These are phyloP conservation scores for Subacronicta megacephala DNA, from an alignment of 2,888 invertebrate species.

Conservation along the genomic window DNA sequence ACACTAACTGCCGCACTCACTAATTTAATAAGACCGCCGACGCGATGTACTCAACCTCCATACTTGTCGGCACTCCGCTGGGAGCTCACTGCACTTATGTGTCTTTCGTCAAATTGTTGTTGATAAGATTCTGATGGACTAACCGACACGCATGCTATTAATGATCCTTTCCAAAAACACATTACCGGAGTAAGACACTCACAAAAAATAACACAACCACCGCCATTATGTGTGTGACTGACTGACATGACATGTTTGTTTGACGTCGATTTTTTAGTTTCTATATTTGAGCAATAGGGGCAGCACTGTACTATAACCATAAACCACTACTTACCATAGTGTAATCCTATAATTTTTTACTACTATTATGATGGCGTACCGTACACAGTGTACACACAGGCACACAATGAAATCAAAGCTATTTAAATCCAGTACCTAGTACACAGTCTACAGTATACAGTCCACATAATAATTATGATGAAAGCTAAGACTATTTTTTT, in stretches of 20 bases:
- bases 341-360: no score
- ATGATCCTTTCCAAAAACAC: conserved; percentile 59
- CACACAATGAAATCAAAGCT: no score
- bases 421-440: no score
- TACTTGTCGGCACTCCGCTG: conserved; percentile 48
- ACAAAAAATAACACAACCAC: conserved; percentile 80
- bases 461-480: no score
- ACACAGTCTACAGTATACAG: no score
- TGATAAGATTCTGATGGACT: conserved; percentile 21
- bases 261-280: conserved; percentile 83
- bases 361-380: no score
- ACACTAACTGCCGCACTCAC: conserved; percentile 61
- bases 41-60: conserved; percentile 70
- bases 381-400: no score
- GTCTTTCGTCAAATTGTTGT: conserved; percentile 21
- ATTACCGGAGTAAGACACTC: conserved; percentile 66
- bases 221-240: conserved; percentile 81
- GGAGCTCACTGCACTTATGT: conserved; percentile 31
- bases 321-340: no score
- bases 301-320: conserved; percentile 64
- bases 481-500: no score
- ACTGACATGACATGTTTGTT: conserved; percentile 70
- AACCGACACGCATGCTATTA: conserved; percentile 49
- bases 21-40: conserved; percentile 77
- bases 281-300: conserved; percentile 44